Conservation (phyloP, 2,888 invertebrate genomes). For the Yponomeuta plumbellus region DNA sequence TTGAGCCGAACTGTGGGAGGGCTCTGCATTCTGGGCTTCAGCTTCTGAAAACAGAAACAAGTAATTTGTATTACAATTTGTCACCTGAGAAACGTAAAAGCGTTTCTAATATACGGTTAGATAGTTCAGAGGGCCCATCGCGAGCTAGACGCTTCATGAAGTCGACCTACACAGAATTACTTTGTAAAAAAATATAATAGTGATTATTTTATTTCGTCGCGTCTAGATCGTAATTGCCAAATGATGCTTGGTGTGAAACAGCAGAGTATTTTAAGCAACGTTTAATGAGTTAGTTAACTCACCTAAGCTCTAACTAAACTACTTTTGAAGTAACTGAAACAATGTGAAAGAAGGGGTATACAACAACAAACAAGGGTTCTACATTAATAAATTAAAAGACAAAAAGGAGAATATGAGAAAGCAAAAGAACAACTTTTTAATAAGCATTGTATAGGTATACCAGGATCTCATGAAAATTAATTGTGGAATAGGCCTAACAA, state of each 20-base stretch:
- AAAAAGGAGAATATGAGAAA: not conserved
- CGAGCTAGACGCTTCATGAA: no score
- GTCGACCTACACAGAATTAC: no score
- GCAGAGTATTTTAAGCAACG: not conserved
- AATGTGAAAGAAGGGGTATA: constrained; percentile 45
- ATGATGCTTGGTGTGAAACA: not conserved
- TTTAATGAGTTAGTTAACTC: constrained; percentile 34
- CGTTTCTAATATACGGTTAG: no score
- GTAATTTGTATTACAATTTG: not conserved
- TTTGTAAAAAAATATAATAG: no score
- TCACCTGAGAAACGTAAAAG: no score
- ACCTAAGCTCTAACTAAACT: constrained; percentile 52
- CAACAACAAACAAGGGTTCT: constrained; percentile 21
- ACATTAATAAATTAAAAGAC: not conserved
- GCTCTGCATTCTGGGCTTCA: constrained; percentile 53
- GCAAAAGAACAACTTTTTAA: not conserved
- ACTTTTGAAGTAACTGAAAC: constrained; percentile 72
- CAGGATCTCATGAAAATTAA: no score
- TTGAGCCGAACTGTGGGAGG: constrained; percentile 60
- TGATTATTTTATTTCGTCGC: not conserved
- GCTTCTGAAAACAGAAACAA: constrained; percentile 48
- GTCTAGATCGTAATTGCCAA: not conserved
- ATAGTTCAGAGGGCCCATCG: no score
- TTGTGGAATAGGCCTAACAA: no score
- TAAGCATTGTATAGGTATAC: no score